These are phyloP conservation scores for Labeo calbasu DNA, from an alignment of 2,797 vertebrate genomes.

Conservation along the genomic window DNA sequence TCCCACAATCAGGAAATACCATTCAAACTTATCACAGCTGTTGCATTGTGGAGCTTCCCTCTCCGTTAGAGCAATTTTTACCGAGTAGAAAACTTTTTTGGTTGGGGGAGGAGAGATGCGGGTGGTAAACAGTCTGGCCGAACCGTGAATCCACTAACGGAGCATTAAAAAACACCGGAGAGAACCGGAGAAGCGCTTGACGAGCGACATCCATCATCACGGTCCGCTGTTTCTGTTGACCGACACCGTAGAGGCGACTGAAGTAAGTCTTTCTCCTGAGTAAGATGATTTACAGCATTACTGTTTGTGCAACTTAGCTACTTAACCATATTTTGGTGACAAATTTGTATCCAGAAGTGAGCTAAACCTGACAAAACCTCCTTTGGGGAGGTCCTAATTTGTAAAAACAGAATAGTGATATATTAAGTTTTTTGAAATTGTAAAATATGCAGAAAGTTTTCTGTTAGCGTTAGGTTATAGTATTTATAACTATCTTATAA, in stretches of 20 bases:
- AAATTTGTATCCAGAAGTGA: not conserved
- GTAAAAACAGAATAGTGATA: not conserved
- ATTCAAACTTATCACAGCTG: conserved; percentile 4
- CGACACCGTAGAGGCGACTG: conserved; percentile 31
- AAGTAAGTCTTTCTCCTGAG: conserved; percentile 69
- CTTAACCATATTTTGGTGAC: not conserved
- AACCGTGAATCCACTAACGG: conserved; percentile 54
- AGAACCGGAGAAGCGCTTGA: conserved; percentile 43
- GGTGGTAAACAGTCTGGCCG: conserved; percentile 52
- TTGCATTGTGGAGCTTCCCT: not conserved
- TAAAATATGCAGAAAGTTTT: not conserved
- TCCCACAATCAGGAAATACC: not conserved
- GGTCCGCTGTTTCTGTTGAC: not conserved
- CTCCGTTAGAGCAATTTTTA: not conserved
- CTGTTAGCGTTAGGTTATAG: not conserved
- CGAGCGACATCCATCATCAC: not conserved
- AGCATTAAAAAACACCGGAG: not conserved
- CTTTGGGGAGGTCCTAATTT: not conserved
- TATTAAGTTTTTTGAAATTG: not conserved
- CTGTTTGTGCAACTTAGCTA: not conserved
- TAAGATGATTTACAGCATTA: no score
- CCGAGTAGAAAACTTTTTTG: conserved; percentile 22
- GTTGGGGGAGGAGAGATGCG: conserved; percentile 65
- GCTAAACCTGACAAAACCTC: not conserved
- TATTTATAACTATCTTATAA: not conserved